These are phyloP conservation scores for Atta cephalotes DNA, from an alignment of 1,140 invertebrate species.

Conservation along the genomic window DNA sequence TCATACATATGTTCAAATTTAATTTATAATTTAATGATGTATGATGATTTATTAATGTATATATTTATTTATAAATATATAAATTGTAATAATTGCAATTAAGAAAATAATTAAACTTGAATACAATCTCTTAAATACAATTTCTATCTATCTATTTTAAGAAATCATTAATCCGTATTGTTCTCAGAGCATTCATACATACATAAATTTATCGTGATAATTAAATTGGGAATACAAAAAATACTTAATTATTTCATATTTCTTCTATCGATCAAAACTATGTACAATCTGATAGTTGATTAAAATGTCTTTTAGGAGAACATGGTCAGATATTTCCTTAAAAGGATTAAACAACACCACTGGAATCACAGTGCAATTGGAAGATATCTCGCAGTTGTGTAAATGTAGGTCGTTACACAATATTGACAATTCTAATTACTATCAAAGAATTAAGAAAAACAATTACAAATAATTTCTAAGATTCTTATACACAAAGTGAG, in stretches of 20 bases:
- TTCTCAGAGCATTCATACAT: background rate
- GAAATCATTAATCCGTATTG: background rate
- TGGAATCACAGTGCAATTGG: background rate
- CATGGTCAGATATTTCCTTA: background rate
- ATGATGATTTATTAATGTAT: background rate
- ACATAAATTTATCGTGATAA: background rate
- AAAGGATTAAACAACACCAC: constrained; percentile 1
- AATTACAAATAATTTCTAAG: background rate
- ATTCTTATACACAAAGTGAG: background rate
- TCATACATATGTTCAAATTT: background rate
- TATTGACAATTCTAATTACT: background rate
- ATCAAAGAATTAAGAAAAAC: background rate
- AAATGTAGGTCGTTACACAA: constrained; percentile 1
- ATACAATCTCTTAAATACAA: background rate
- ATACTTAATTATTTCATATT: background rate
- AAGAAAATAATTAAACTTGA: background rate
- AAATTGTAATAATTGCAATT: background rate
- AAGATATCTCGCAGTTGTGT: background rate
- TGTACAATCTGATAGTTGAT: background rate
- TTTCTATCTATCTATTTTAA: background rate
- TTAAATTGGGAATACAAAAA: background rate
- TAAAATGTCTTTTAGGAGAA: constrained; percentile 17
- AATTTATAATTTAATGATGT: background rate
- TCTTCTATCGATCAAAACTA: background rate
- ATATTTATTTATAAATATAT: background rate